Evolutionary conservation across 2,113 vertebrate species (phyloP), one percentile per base, ranked within the genome.

Genomic region (Amphiprion ocellaris): DNA sequence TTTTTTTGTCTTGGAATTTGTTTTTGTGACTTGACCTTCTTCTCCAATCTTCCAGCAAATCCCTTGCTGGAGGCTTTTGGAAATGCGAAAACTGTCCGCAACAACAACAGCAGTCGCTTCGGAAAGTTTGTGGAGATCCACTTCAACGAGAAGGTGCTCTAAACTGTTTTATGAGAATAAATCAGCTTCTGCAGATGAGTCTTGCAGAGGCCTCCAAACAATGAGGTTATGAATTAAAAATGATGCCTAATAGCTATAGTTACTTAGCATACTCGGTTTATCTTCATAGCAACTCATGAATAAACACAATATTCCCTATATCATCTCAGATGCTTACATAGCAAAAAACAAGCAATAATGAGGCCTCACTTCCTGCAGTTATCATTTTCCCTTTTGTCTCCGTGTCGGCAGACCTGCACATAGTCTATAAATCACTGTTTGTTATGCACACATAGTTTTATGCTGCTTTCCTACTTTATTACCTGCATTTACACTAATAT

Each of bases 81-180:
- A 79, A 99, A 99, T 41, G 98, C 98, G 11, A 99, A 99, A 88
- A 99, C 98, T 0, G 98, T 99, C 85, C 95, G 98, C 14, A 99
- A 99, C 93, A 99, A 99, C 94, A 99, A 99, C 90, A 99, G 98
- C 92, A 99, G 98, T 69, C 96, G 98, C 83, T 99, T 99, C 87
- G 98, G 98, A 39, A 99, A 99, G 92, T 99, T 99, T 85, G 98
- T 99, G 83, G 98, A 99, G 91, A 99, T 99, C 87, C 98, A 99
- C 92, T 99, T 99, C 86, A 98, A 97, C 55, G 95, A 96, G 91
- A 99, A 99, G 97, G 98, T 99, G 86, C 41, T 53, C 60, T 30
- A 1, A 6, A 16, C 12, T 0, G 3, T 24, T 53, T 21, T 4
- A 1, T 1, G 16, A 46, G 7, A 53, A 44, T 3, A 2, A 1